Percentiles rank a stretch among this genome's conserved stretches.
Conservation (phyloP, 2,888 invertebrate species). For the Fragum fragum region DNA sequence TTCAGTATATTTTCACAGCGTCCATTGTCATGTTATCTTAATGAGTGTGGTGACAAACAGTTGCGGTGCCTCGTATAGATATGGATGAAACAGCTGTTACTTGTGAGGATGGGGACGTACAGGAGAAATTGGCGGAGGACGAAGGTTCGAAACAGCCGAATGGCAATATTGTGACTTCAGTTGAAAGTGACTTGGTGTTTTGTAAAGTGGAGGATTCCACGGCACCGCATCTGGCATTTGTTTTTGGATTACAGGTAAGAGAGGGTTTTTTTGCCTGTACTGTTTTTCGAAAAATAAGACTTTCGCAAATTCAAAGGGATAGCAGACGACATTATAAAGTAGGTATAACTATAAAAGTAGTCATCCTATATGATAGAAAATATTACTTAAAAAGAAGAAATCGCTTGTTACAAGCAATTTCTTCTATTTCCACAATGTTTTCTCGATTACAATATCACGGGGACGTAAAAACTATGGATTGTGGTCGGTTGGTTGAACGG, state of each 20-base stretch:
- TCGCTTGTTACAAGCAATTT: too few relatives aligned
- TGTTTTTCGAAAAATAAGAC: neutral
- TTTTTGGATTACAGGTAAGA: slow-evolving; percentile 29
- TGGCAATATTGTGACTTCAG: neutral
- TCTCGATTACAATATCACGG: too few relatives aligned
- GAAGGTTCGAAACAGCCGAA: neutral
- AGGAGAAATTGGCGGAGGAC: neutral
- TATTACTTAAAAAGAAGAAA: too few relatives aligned
- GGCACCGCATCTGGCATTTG: slow-evolving; percentile 13
- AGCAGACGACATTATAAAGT: too few relatives aligned
- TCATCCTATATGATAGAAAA: too few relatives aligned
- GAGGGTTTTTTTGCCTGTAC: neutral
- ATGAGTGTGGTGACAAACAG: too few relatives aligned
- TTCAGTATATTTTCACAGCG: too few relatives aligned
- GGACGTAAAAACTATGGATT: neutral
- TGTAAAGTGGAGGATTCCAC: slow-evolving; percentile 9
- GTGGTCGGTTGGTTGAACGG: neutral
- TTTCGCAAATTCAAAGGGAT: too few relatives aligned
- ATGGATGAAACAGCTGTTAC: neutral
- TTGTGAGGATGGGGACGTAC: neutral
- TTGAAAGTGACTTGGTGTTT: neutral
- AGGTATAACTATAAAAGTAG: too few relatives aligned
- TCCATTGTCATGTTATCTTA: neutral
- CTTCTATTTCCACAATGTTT: too few relatives aligned
- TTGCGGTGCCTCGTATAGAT: neutral